Evolutionary conservation across 2,113 vertebrate species (phyloP).

Genomic region (Bombycilla garrulus): DNA sequence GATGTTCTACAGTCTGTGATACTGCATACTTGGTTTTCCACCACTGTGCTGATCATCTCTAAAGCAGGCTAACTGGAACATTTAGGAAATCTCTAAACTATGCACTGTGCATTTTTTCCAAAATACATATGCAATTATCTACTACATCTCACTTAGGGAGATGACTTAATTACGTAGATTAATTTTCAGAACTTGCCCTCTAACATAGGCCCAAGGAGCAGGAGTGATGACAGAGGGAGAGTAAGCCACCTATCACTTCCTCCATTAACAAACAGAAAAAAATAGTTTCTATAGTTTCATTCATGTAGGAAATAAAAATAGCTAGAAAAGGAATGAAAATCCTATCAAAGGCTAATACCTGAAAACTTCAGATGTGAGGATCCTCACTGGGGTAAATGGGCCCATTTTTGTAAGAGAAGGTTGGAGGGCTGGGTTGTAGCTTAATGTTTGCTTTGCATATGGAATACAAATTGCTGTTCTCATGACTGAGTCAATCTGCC

Average conservation of each 20-base stretch:
- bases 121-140: not conserved
- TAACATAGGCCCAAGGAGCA: not conserved
- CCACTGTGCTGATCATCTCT: not conserved
- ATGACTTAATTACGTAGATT: not conserved
- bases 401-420: not conserved
- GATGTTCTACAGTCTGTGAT: not conserved
- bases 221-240: not conserved
- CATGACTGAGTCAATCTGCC: not conserved
- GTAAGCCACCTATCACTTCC: not conserved
- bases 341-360: not conserved
- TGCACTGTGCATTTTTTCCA: not conserved
- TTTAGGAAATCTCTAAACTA: not conserved
- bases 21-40: not conserved
- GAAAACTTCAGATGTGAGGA: not conserved
- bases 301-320: not conserved
- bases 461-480: not conserved
- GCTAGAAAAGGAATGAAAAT: not conserved
- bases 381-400: not conserved
- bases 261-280: not conserved
- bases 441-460: not conserved
- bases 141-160: not conserved
- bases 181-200: not conserved
- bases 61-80: not conserved
- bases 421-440: not conserved
- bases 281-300: not conserved